These are phyloP conservation scores for Scytalopus superciliaris DNA, from an alignment of 2,113 vertebrate species.

Conservation along the genomic window DNA sequence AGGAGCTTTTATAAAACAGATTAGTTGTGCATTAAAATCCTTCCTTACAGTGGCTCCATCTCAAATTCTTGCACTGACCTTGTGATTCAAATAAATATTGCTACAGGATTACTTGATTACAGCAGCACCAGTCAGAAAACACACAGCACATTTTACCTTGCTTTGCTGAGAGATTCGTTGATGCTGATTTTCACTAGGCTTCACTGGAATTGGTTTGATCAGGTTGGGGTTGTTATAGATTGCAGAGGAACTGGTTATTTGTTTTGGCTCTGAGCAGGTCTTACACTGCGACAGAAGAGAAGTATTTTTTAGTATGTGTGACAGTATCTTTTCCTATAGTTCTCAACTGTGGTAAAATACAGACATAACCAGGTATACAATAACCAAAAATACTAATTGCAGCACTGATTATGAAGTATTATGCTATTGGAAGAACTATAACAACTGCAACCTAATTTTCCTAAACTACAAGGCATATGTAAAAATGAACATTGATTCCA, in stretches of 20 bases:
- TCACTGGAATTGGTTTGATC: constrained; percentile 95
- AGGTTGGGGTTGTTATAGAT: constrained; percentile 89
- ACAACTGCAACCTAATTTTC: not conserved
- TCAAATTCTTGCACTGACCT: not conserved
- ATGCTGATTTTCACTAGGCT: constrained; percentile 76
- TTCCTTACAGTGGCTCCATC: not conserved
- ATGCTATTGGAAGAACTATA: not conserved
- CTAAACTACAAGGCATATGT: not conserved
- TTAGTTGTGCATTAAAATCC: not conserved
- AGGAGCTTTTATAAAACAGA: not conserved
- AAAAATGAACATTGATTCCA: not conserved
- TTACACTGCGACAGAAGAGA: constrained; percentile 77
- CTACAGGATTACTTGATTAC: not conserved
- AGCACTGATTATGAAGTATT: not conserved
- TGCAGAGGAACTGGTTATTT: constrained; percentile 87
- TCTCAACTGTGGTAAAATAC: not conserved
- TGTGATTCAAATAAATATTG: not conserved
- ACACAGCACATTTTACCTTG: constrained; percentile 61
- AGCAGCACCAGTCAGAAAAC: not conserved
- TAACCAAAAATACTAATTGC: not conserved
- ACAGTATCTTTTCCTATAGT: not conserved
- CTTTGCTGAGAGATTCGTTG: constrained; percentile 40
- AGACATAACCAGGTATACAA: not conserved
- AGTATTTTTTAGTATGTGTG: not conserved
- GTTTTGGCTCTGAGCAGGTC: constrained; percentile 89